Base-by-base conservation (phyloP, 2,888 invertebrate genomes). In the Anticlea derivata region DNA sequence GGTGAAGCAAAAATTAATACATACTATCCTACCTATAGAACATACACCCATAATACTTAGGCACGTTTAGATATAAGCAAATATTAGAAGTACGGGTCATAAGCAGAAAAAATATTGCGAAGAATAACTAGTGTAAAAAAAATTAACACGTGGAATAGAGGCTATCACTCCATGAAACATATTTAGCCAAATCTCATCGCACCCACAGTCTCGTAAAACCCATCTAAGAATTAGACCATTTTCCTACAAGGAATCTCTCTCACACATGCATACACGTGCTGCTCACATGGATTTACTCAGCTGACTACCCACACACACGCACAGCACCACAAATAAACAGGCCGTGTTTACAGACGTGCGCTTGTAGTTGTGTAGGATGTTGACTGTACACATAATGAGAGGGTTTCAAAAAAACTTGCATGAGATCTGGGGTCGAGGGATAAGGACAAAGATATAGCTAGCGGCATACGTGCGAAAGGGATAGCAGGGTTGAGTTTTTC, bases 231-330 rank as follows among this genome's bases (percentile, higher is more conserved):
- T 22, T 43, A 54, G 54, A 41, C 48, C 39, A 57, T 54, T 41
- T 37, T 34, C 62, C 55, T 60, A 53, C 54, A 40, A 27, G 39
- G 40, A 48, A 39, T 40, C 56, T 37, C 56, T 46, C 44, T 68
- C 68, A 65, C 63, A 59, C 61, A 50, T 50, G 56, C 57, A 47
- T 44, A 60, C 69, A 75, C 73, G 71, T 71, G 74, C 75, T 73
- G 70, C 73, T 65, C 59, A 61, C 63, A 68, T 68, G 56, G 68
- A 74, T 73, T 68, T 70, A 74, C 79, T 71, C 85, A 86, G 85
- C 86, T 85, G 85, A 84, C 80, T 80, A 77, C 84, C 40, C 80
- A 79, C 83, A 84, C 85, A 79, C 83, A 84, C 85, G 75, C 30
- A 22, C 58, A 56, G 45, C 26, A 44, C 70, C 73, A 74, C 70